phyloP scores from a whole-genome alignment of 2,888 invertebrate genomes.

The Ochlodes sylvanus region DNA sequence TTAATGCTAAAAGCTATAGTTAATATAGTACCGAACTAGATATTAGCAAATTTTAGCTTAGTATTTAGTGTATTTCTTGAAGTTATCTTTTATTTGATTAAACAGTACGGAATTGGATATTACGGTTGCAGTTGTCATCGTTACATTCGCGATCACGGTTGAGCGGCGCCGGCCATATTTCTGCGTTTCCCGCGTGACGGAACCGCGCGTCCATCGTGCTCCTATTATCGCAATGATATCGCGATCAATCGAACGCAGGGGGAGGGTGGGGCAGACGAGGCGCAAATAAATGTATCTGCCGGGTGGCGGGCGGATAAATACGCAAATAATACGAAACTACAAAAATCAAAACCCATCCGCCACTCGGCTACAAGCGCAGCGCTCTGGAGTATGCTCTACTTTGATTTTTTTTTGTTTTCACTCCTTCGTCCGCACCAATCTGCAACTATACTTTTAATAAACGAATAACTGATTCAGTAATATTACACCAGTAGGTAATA shows the following conservation, averaged over 20 bases:
- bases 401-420: constrained; percentile 19
- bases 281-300: constrained; percentile 83
- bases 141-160: constrained; percentile 47
- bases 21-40: no score
- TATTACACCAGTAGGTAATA: no score
- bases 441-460: no score
- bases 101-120: not conserved
- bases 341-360: constrained; percentile 85
- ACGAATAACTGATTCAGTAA: no score
- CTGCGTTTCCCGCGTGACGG: constrained; percentile 64
- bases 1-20: no score
- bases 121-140: constrained; percentile 15
- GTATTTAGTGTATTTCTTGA: not conserved
- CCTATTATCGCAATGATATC: constrained; percentile 85
- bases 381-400: constrained; percentile 60
- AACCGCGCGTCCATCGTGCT: constrained; percentile 70
- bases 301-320: constrained; percentile 83
- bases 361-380: constrained; percentile 68
- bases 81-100: not conserved
- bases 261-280: constrained; percentile 54
- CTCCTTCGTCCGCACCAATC: not conserved
- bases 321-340: constrained; percentile 85
- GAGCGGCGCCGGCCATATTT: constrained; percentile 67
- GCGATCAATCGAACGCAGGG: constrained; percentile 81
- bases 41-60: no score